Base-by-base conservation (phyloP, 1,140 invertebrate genomes). In the Leptinotarsa texana region DNA sequence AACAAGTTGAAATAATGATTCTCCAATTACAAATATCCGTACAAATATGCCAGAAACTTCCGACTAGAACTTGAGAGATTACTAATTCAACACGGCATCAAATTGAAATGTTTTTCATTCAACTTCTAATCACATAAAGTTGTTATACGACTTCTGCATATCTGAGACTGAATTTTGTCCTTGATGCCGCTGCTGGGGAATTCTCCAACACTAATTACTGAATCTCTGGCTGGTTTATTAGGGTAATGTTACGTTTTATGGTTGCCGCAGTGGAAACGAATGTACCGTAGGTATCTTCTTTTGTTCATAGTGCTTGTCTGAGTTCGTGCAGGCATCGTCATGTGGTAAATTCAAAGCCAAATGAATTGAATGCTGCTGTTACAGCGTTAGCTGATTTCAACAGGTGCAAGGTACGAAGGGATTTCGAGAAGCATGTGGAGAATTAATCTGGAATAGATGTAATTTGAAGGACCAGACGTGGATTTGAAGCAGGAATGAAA, bases 341-440 rank as follows among this genome's bases (percentile, higher is more conserved):
- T 57, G 51, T 57, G 51, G 51, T 57, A 42, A 42, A 8, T 42
- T 42, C 33, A 42, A 42, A 42, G 33, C 33, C 33, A 42, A 42
- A 42, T 42, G 33, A 42, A 42, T 42, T 42, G 33, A 42, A 42
- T 42, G 33, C 33, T 42, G 33, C 8, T 42, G 33, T 42, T 42
- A 42, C 8, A 42, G 33, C 27, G 27, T 11, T 33, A 33, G 27
- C 27, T 33, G 27, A 33, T 33, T 11, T 42, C 33, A 42, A 42
- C 33, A 42, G 70, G 51, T 72, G 62, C 70, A 24, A 49, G 70
- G 70, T 66, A 69, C 24, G 57, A 66, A 51, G 21, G 73, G 67
- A 70, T 42, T 66, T 74, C 27, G 13, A n/a, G 63, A 69, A 62
- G 66, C 63, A 74, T 57, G 73, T 69, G 33, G n/a, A 47, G 70